Evolutionary conservation across 92 coral and sea anemone species (phyloP), one percentile per base, ranked within the genome.

Genomic region (Blastomussa wellsi): DNA sequence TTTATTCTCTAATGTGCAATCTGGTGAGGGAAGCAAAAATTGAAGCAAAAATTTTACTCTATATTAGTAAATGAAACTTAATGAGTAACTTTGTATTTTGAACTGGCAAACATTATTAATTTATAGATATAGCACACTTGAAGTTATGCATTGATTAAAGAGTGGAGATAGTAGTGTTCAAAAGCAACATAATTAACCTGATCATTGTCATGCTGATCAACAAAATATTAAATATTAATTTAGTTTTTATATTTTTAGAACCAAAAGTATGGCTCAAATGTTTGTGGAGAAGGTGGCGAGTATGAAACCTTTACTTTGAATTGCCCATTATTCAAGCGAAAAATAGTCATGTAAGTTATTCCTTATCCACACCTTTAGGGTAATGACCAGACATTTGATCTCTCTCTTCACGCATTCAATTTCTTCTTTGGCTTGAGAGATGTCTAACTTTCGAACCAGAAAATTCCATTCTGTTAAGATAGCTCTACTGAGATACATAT

Each of bases 231-330:
- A n/a, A 44, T 44, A 44, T 44, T 39, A 39, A 39, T 39, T 39
- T 39, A 60, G 38, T 32, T 52, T 37, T n/a, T 22, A 71, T 19
- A 72, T 66, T 87, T 87, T 37, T 83, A 96, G 99, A 90, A 96
- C 79, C 74, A 89, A 64, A 85, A 92, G 53, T 94, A 87, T 91
- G 99, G 98, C 35, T 76, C 94, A 70, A 94, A 96, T 81, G 83
- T 96, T 28, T 96, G 99, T 91, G 99, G 99, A 9, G 99, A 96
- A 70, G 99, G 99, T 28, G 99, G 99, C 35, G 99, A 96, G 20
- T 96, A 90, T 82, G 99, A 96, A 75, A 94, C 99, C 37, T 94
- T 96, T 68, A 96, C 99, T 14, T 80, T 96, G 66, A 98, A 96
- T 76, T 96, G 99, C 76, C 99, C 99, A 20, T 81, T 96, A 29